Conservation (phyloP, 2,888 invertebrate genomes). For the Himalopsyche tibetana region DNA sequence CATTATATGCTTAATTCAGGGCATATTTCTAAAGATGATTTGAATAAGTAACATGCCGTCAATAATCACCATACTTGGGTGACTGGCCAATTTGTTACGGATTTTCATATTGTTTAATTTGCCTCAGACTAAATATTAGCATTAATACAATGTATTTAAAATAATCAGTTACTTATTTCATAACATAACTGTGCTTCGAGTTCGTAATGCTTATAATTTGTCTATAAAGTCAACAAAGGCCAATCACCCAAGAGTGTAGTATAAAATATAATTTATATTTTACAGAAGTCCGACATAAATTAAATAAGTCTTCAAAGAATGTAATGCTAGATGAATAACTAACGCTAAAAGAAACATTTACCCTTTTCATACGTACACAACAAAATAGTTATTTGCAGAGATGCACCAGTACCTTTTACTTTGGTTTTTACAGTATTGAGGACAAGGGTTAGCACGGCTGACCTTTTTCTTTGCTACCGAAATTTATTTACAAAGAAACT, state of each 20-base stretch:
- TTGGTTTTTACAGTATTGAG: conserved; percentile 38
- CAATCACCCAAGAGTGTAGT: too few relatives aligned
- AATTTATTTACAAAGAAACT: conserved; percentile 47
- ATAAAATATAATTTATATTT: too few relatives aligned
- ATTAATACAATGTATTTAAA: conserved; percentile 5
- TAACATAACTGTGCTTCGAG: neutral
- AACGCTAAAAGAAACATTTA: neutral
- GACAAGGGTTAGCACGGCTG: conserved; percentile 55
- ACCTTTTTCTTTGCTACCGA: conserved; percentile 56
- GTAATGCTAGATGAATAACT: too few relatives aligned
- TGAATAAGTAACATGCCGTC: conserved; percentile 17
- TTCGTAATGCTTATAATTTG: neutral
- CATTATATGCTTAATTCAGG: neutral
- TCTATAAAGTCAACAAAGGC: too few relatives aligned
- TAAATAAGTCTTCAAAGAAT: too few relatives aligned
- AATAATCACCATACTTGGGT: conserved; percentile 41
- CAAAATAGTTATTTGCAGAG: neutral
- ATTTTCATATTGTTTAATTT: conserved; percentile 9
- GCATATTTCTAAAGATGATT: conserved; percentile 5
- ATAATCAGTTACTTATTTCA: neutral
- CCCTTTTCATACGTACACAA: neutral
- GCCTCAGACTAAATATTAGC: conserved; percentile 44
- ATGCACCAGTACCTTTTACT: conserved; percentile 2
- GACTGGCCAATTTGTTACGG: conserved; percentile 41
- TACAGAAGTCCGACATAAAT: too few relatives aligned